These are phyloP conservation scores for Rhaphigaster nebulosa DNA, from an alignment of 2,888 invertebrate genomes.

Conservation along the genomic window DNA sequence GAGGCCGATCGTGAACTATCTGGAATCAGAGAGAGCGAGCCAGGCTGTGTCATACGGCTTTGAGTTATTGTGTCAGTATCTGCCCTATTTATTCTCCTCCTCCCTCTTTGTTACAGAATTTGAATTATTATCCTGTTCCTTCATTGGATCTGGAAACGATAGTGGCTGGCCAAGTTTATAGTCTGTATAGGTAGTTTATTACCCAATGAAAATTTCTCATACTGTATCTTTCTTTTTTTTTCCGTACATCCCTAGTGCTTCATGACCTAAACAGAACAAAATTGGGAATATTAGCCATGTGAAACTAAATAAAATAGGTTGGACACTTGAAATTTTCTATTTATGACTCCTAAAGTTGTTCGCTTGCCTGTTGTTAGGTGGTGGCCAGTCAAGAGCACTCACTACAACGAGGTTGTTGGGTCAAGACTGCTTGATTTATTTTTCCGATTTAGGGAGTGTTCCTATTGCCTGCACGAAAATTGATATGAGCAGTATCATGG, in stretches of 20 bases:
- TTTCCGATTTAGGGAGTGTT: no score
- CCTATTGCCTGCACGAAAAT: no score
- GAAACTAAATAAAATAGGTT: no score
- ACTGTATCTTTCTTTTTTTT: background rate
- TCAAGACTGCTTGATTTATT: no score
- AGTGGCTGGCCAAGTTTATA: background rate
- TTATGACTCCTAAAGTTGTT: no score
- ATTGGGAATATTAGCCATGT: no score
- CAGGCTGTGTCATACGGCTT: background rate
- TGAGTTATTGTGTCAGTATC: constrained; percentile 34
- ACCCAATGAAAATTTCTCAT: background rate
- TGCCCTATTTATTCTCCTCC: constrained; percentile 5
- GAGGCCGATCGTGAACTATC: constrained; percentile 21
- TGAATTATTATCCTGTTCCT: constrained; percentile 14
- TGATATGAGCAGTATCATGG: no score
- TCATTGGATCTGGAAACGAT: constrained; percentile 30
- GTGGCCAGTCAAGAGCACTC: no score
- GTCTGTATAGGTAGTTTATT: background rate
- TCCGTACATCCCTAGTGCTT: background rate
- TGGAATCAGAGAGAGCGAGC: background rate
- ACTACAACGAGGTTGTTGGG: no score
- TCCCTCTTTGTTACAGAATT: constrained; percentile 1
- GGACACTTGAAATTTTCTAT: no score
- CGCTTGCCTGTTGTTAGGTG: no score
- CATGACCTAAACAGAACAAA: background rate